Evolutionary conservation across 2,888 invertebrate species (phyloP).

Genomic region (Chorisops tibialis): DNA sequence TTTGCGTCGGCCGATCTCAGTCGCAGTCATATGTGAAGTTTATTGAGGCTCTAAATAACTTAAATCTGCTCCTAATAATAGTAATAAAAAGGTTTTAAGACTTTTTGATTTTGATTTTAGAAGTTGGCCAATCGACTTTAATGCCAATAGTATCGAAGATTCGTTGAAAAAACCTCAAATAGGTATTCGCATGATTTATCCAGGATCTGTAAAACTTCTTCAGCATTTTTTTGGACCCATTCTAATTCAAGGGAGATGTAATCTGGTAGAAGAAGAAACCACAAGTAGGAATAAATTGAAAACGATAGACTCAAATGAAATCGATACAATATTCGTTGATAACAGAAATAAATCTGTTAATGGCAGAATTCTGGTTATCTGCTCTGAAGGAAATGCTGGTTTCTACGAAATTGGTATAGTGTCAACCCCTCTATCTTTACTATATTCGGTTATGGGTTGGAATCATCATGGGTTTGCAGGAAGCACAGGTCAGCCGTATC

Average conservation of each 20-base stretch:
- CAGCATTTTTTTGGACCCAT: constrained; percentile 65
- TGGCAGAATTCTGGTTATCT: constrained; percentile 76
- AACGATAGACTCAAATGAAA: constrained; percentile 74
- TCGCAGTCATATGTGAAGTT: constrained; percentile 71
- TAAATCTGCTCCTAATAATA: constrained; percentile 47
- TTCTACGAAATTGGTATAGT: constrained; percentile 96
- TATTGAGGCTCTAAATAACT: constrained; percentile 57
- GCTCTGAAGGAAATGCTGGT: constrained; percentile 92
- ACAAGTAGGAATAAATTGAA: constrained; percentile 76
- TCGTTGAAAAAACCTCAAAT: constrained; percentile 42
- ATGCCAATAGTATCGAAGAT: constrained; percentile 39
- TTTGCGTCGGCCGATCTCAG: constrained; percentile 64
- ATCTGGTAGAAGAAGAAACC: constrained; percentile 67
- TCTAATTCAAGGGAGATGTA: constrained; percentile 65
- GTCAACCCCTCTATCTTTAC: constrained; percentile 77
- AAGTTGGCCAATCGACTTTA: constrained; percentile 79
- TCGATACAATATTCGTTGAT: constrained; percentile 90
- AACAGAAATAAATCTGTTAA: constrained; percentile 58
- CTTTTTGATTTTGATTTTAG: constrained; percentile 85
- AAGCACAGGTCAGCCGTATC: constrained; percentile 82
- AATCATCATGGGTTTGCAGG: constrained; percentile 96
- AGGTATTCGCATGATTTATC: constrained; percentile 86
- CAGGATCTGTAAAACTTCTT: constrained; percentile 75
- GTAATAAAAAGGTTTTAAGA: constrained; percentile 59
- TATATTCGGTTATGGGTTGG: constrained; percentile 94